These are phyloP conservation scores for Drosophila ficusphila DNA, from an alignment of 1,140 invertebrate species.

Conservation along the genomic window DNA sequence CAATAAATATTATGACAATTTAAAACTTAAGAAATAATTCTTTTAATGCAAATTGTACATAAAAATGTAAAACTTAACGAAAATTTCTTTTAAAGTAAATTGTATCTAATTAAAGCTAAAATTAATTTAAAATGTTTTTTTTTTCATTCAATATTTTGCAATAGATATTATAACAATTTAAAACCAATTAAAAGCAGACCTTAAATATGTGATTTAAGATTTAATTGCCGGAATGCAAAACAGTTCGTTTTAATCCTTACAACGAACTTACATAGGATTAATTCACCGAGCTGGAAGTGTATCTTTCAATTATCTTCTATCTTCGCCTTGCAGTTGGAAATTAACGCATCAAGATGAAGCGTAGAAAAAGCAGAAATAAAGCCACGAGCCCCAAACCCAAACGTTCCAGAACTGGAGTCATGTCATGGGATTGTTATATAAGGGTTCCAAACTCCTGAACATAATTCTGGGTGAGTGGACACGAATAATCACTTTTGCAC, in stretches of 20 bases:
- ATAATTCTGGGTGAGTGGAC: constrained; percentile 82
- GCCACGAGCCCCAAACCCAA: constrained; percentile 45
- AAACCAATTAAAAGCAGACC: too few species aligned
- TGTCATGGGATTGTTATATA: constrained; percentile 84
- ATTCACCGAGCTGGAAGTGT: neutral
- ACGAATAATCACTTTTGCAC: neutral
- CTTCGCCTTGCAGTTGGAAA: constrained; percentile 55
- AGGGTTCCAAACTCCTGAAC: constrained; percentile 84
- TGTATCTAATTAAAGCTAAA: too few species aligned
- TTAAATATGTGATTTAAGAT: too few species aligned
- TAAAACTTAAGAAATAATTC: too few species aligned
- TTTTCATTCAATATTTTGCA: too few species aligned
- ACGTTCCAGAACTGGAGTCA: constrained; percentile 73
- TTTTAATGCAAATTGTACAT: too few species aligned
- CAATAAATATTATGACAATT: too few species aligned
- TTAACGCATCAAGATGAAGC: constrained; percentile 76
- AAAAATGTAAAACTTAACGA: too few species aligned
- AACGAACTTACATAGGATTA: neutral
- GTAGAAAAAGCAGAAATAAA: constrained; percentile 81
- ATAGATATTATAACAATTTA: too few species aligned
- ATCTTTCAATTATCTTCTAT: neutral
- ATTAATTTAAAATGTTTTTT: too few species aligned
- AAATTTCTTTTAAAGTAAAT: too few species aligned
- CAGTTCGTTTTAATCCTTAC: neutral
- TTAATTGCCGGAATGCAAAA: too few species aligned